These are phyloP conservation scores for Ericerus pela DNA, from an alignment of 1,140 invertebrate species.

Conservation along the genomic window DNA sequence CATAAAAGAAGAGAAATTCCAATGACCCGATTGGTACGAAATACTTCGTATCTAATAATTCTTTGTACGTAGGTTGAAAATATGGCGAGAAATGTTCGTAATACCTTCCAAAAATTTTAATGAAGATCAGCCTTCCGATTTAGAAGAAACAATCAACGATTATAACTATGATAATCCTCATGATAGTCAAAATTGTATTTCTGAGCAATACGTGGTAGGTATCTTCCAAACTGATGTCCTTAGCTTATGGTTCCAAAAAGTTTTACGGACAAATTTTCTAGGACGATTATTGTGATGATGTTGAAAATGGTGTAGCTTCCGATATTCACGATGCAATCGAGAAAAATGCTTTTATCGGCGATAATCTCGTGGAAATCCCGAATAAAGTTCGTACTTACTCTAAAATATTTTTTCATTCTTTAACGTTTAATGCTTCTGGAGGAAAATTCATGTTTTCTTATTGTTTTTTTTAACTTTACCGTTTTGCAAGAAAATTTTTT, in stretches of 20 bases:
- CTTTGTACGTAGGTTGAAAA: background rate
- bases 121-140: conserved; percentile 4
- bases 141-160: background rate
- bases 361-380: conserved; percentile 42
- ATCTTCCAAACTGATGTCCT: background rate
- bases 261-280: too few relatives aligned
- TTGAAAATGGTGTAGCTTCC: background rate
- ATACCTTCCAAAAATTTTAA: background rate
- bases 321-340: background rate
- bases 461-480: background rate
- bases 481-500: background rate
- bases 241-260: too few relatives aligned
- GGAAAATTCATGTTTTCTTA: background rate
- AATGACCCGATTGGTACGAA: background rate
- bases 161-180: background rate
- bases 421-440: too few relatives aligned
- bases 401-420: too few relatives aligned
- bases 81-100: background rate
- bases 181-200: background rate
- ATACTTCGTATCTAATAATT: background rate
- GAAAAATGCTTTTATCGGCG: conserved; percentile 29
- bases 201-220: background rate
- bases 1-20: background rate
- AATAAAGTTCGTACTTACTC: conserved; percentile 34
- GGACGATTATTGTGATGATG: conserved; percentile 15